A percentile compares a stretch with the other conserved stretches of the same genome.
These are phyloP conservation scores for Hydrochoerus hydrochaeris DNA, from an alignment of 2,113 vertebrate genomes.

Conservation along the genomic window DNA sequence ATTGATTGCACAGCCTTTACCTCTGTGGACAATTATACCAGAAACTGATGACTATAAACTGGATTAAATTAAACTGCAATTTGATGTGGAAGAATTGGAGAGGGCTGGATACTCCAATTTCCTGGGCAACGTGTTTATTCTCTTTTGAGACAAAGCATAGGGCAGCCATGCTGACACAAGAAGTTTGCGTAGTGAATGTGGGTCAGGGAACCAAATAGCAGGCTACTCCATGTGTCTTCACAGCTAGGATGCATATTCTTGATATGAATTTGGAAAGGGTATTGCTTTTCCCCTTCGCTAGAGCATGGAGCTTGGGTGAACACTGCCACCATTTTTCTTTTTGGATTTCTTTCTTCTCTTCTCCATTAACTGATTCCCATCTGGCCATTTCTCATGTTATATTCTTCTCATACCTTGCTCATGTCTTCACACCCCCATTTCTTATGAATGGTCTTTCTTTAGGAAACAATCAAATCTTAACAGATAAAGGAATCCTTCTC, in stretches of 20 bases:
- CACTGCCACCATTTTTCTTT: background rate
- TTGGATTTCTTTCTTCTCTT: background rate
- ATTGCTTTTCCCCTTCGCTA: background rate
- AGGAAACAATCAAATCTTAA: background rate
- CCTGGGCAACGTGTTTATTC: background rate
- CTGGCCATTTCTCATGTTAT: background rate
- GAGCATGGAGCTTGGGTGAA: background rate
- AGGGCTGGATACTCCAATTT: background rate
- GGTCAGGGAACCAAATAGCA: background rate
- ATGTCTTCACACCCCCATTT: background rate
- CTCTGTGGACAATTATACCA: background rate
- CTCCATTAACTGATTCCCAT: background rate
- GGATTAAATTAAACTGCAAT: background rate
- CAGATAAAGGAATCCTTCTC: background rate
- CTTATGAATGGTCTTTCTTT: constrained; percentile 32
- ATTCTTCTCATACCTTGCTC: background rate
- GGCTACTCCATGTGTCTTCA: background rate
- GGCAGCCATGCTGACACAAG: background rate
- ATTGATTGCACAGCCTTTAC: background rate
- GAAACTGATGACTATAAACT: constrained; percentile 11
- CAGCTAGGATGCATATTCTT: background rate
- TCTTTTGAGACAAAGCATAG: constrained; percentile 2
- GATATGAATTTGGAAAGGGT: background rate
- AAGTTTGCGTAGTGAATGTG: background rate
- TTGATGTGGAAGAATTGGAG: background rate